Base-by-base conservation (phyloP, 2,888 invertebrate species). In the Melipona beecheii region DNA sequence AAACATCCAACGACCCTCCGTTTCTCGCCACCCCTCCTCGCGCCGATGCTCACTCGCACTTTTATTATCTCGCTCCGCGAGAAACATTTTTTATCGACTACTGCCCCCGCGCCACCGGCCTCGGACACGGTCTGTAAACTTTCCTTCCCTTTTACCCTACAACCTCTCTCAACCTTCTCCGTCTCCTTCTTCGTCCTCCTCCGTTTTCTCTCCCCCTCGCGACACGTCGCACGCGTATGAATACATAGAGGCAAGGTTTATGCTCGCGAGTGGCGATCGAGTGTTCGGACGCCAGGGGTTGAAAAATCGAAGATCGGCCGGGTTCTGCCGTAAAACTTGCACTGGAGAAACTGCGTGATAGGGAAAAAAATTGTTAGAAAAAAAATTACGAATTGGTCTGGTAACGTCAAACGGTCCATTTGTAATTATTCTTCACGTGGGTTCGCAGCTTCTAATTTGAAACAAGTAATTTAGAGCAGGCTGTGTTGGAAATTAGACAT, bases 1-100 rank as follows among this genome's bases (percentile, higher is more conserved):
- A 92, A 92, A 92, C 91, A 92, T 93, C 91, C 91, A 86, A 81
- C 80, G 85, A 83, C 86, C 84, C 86, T 84, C 75, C 72, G 69
- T 75, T 66, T 58, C 79, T 81, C 73, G 74, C 75, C 81, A 77
- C 54, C 75, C 43, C 52, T 19, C 27, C 36, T 60, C 82, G 19
- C 24, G 36, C 60, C 65, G 62, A 50, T 66, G 36, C 24, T 91
- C 92, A 93, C 92, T 93, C 92, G 90, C 92, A 91, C 92, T 93
- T 93, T 93, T 93, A 93, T 93, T 92, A 92, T 93, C 93, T 92
- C 89, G 86, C 82, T 43, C 43, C 86, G 88, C 88, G 87, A 88
- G 92, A 91, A 92, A 93, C 93, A 92, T 92, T 93, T 93, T 93
- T 93, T 93, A 92, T 92, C 91, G 90, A 91, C 90, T 90, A 91